Percentiles rank a stretch among this genome's conserved stretches.
phyloP scores from a whole-genome alignment of 2,797 vertebrate species.

The Gymnothorax javanicus region DNA sequence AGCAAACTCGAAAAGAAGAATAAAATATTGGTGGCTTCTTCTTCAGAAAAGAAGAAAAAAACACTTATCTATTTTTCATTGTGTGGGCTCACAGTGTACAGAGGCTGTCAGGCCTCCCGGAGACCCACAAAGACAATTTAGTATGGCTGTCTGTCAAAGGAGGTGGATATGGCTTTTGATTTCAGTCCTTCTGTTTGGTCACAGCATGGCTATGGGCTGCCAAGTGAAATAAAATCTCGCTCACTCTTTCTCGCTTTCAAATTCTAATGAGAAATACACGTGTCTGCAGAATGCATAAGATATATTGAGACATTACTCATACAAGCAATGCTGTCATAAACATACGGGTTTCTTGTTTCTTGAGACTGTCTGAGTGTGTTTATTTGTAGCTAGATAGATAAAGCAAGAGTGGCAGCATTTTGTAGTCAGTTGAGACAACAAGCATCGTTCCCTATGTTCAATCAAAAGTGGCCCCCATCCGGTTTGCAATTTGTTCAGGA shows the following conservation, averaged over 20 bases:
- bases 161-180: not conserved
- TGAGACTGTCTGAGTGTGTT: too few species aligned
- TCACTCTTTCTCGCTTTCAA: not conserved
- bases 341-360: too few species aligned
- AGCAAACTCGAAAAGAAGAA: not conserved
- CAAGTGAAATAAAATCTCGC: not conserved
- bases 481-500: not conserved
- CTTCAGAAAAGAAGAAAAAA: not conserved
- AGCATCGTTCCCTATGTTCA: not conserved
- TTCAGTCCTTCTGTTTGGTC: not conserved
- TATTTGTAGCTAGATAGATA: too few species aligned
- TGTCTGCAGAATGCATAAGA: not conserved
- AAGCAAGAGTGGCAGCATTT: too few species aligned
- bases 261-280: not conserved
- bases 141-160: not conserved
- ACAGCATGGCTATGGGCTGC: not conserved
- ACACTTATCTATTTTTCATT: slow-evolving; percentile 24
- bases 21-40: not conserved
- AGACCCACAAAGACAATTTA: slow-evolving; percentile 3
- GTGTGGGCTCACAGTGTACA: slow-evolving; percentile 6
- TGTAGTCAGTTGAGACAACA: too few species aligned
- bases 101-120: not conserved
- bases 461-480: not conserved
- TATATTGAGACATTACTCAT: not conserved
- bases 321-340: not conserved